Evolutionary conservation across 2,888 invertebrate genomes (phyloP).

Genomic region (Lasioglossum malachurum): DNA sequence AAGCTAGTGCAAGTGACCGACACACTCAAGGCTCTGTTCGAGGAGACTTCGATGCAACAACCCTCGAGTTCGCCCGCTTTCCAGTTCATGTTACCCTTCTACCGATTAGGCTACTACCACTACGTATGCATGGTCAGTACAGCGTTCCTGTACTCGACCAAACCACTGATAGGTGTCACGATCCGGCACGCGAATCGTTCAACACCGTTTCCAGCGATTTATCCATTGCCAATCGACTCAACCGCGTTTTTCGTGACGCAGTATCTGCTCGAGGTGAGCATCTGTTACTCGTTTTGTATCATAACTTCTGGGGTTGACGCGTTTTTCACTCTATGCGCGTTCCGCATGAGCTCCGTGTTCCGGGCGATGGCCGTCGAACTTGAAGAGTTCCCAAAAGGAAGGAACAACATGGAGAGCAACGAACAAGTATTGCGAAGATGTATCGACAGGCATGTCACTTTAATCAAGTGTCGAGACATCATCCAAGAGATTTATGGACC

Average conservation of each 20-base stretch:
- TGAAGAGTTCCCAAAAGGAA: not conserved
- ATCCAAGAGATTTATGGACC: not conserved
- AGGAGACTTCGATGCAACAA: not conserved
- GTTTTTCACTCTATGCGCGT: constrained; percentile 10
- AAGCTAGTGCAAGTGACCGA: not conserved
- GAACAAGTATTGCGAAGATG: not conserved
- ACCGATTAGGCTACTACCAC: not conserved
- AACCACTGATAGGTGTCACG: not conserved
- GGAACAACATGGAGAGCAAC: not conserved
- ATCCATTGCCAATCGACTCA: not conserved
- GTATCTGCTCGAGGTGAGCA: not conserved
- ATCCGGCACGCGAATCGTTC: not conserved
- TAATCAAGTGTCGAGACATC: not conserved
- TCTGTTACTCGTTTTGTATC: constrained; percentile 7
- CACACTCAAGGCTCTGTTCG: not conserved
- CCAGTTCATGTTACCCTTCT: not conserved
- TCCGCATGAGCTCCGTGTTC: constrained; percentile 8
- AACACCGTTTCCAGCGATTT: not conserved
- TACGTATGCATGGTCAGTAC: constrained; percentile 7
- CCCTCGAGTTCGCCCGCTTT: not conserved
- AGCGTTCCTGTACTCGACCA: not conserved
- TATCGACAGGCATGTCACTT: not conserved
- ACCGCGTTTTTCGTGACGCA: not conserved
- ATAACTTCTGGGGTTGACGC: constrained; percentile 1
- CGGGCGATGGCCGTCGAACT: not conserved